Conservation (phyloP, 2,113 vertebrate species). For the Mobula hypostoma region DNA sequence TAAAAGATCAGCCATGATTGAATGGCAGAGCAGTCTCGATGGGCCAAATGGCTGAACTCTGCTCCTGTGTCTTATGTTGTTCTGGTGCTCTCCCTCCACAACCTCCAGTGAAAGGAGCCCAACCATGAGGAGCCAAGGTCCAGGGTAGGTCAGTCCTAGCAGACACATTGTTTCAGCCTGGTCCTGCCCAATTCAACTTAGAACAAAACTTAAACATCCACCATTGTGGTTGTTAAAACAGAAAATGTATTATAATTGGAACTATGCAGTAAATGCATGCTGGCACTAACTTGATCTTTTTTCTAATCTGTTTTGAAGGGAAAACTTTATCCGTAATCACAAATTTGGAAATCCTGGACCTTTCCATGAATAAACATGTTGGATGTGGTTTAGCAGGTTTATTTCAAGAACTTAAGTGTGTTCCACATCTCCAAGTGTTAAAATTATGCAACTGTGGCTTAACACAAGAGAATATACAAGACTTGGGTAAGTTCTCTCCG, state of each 20-base stretch:
- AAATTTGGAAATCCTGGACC: slow-evolving; percentile 65
- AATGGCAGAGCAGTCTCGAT: no score
- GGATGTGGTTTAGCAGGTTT: slow-evolving; percentile 54
- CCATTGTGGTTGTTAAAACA: neutral
- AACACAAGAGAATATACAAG: slow-evolving; percentile 51
- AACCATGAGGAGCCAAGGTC: no score
- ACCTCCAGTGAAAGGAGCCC: no score
- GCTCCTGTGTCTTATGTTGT: no score
- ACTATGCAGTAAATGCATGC: no score
- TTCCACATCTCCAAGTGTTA: slow-evolving; percentile 57
- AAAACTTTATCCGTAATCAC: slow-evolving; percentile 51
- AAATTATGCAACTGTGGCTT: slow-evolving; percentile 72
- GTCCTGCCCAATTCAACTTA: no score
- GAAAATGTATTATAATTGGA: neutral
- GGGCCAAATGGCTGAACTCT: no score
- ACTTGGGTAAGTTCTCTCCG: slow-evolving; percentile 58
- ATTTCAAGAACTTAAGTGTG: slow-evolving; percentile 55
- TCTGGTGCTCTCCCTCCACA: no score
- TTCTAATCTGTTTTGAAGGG: slow-evolving; percentile 50
- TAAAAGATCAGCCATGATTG: no score
- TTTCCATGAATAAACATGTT: slow-evolving; percentile 70
- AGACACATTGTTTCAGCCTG: no score
- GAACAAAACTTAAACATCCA: neutral
- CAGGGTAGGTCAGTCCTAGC: no score
- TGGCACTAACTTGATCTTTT: slow-evolving; percentile 15